Evolutionary conservation across 1,140 invertebrate genomes (phyloP).

Genomic region (Drosophila santomea): DNA sequence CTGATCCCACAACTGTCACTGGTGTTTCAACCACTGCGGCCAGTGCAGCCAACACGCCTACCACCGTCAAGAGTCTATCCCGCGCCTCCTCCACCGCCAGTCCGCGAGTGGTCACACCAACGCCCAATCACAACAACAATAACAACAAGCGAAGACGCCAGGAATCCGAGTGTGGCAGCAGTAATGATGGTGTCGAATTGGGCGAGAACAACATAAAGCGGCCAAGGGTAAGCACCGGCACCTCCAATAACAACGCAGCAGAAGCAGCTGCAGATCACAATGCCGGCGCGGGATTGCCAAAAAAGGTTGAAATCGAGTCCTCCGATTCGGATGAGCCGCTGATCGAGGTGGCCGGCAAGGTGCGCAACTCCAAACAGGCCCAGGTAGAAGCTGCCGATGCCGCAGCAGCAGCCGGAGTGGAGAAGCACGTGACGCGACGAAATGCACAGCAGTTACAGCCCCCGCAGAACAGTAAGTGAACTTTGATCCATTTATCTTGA

Average conservation of each 20-base stretch:
- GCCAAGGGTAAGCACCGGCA: constrained; percentile 50
- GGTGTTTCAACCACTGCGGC: constrained; percentile 8
- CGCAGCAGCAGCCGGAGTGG: constrained; percentile 43
- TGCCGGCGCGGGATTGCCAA: constrained; percentile 13
- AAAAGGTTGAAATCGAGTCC: constrained; percentile 86
- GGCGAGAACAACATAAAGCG: constrained; percentile 49
- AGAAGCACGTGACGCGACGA: constrained; percentile 74
- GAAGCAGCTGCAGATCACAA: constrained; percentile 28
- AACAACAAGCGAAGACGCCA: constrained; percentile 89
- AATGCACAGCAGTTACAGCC: constrained; percentile 65
- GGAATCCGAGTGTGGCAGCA: constrained; percentile 88
- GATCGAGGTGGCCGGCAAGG: constrained; percentile 89
- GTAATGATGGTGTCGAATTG: constrained; percentile 41
- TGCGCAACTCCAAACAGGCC: constrained; percentile 85
- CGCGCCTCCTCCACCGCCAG: constrained; percentile 58
- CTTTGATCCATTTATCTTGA: constrained; percentile 8
- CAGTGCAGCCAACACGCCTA: constrained; percentile 16
- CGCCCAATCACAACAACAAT: constrained; percentile 62
- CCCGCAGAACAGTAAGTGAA: constrained; percentile 59
- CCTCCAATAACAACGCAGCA: constrained; percentile 8
- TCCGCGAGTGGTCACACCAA: constrained; percentile 55
- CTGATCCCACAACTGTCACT: constrained; percentile 57
- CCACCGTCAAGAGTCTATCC: constrained; percentile 33
- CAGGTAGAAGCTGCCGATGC: constrained; percentile 51
- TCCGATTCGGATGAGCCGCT: constrained; percentile 93